Conservation (phyloP, 2,797 vertebrate species). For the Tangara arthus region DNA sequence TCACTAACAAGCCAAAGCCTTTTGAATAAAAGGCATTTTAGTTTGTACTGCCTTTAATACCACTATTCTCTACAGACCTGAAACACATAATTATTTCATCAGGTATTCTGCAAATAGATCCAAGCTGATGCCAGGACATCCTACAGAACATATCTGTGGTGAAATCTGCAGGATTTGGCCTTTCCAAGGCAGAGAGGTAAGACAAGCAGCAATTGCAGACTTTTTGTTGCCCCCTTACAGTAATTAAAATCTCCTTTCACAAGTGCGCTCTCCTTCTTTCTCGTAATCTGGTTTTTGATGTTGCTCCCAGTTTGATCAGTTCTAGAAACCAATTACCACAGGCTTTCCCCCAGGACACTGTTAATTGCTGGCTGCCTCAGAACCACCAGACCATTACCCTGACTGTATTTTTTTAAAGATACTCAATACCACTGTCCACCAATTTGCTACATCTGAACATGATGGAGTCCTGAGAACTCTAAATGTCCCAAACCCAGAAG, state of each 20-base stretch:
- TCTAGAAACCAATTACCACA: constrained; percentile 1
- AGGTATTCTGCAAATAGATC: neutral
- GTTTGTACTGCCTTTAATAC: constrained; percentile 42
- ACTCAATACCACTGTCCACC: neutral
- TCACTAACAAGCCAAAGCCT: constrained; percentile 67
- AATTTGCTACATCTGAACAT: neutral
- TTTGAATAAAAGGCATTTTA: constrained; percentile 69
- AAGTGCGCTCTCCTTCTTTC: neutral
- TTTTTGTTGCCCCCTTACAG: neutral
- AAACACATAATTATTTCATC: neutral
- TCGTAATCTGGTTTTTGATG: neutral
- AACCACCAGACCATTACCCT: neutral
- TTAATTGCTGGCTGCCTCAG: neutral
- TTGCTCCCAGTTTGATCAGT: neutral
- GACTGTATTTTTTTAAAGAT: neutral
- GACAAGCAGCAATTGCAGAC: neutral
- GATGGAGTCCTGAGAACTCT: neutral
- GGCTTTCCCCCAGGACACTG: neutral
- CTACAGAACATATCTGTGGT: neutral
- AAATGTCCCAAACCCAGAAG: neutral
- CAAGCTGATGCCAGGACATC: neutral
- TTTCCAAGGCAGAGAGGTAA: neutral
- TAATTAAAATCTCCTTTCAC: neutral
- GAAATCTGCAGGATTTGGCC: neutral
- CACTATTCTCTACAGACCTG: neutral